Base-by-base conservation (phyloP, 2,113 vertebrate species). In the Gallinago paraguaiae region DNA sequence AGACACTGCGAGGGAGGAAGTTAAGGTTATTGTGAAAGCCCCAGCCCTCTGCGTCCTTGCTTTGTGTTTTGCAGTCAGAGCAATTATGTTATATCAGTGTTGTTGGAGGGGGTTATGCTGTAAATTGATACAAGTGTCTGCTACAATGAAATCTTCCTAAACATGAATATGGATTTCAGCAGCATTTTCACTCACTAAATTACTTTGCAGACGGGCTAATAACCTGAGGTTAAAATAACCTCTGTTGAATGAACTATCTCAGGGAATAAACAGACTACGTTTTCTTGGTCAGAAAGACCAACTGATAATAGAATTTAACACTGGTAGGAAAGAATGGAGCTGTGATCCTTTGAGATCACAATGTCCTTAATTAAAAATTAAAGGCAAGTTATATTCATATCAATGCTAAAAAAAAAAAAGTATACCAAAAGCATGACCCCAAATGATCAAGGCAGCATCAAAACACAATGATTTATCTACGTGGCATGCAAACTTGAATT, bases 91-190 rank as follows among this genome's bases (percentile, higher is more conserved):
- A 92, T 51, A 93, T 77, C 76, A 74, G 2, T 25, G 48, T 60
- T 89, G 92, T 88, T 94, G 88, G 90, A 97, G 92, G 84, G 86
- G 90, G 84, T 86, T 93, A 68, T 53, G 90, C 79, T 90, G 81
- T 46, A 96, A 94, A 97, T 93, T 95, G 93, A 85, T 95, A 96
- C 82, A 90, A 97, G 93, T 97, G 95, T 95, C 96, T 96, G 82
- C 91, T 95, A 82, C 54, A 74, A 90, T 94, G 93, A 97, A 96
- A 90, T 93, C 95, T 93, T 92, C 81, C 76, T 56, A 78, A 93
- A 77, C 90, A 93, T 87, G 90, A 95, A 95, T 96, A 91, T 80
- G 94, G 90, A 88, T 96, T 94, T 87, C 61, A 75, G 93, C 78
- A 61, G 81, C 82, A 39, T 93, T 97, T 97, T 86, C 92, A 69